Percentiles rank a stretch among this genome's conserved stretches.
phyloP scores from a whole-genome alignment of 1,140 invertebrate species.

The Sitobion miscanthi region DNA sequence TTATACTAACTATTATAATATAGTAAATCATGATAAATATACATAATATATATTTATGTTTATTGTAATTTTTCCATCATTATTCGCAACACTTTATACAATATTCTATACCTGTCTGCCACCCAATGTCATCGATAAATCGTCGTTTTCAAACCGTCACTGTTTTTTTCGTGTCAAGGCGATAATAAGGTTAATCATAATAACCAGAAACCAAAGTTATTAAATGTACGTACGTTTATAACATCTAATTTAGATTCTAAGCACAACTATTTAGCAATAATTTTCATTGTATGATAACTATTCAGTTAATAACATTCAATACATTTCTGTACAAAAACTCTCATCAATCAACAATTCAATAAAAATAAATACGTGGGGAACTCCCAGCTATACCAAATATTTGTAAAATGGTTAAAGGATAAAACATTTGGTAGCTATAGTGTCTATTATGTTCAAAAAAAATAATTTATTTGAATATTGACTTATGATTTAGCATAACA shows the following conservation, averaged over 20 bases:
- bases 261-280: too few relatives aligned
- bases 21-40: neutral
- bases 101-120: neutral
- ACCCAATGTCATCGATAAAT: neutral
- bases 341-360: too few relatives aligned
- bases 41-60: neutral
- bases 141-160: neutral
- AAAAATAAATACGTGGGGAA: too few relatives aligned
- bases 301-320: too few relatives aligned
- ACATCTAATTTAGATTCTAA: neutral
- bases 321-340: too few relatives aligned
- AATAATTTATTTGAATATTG: too few relatives aligned
- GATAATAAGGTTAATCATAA: slow-evolving; percentile 13
- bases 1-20: neutral
- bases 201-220: neutral
- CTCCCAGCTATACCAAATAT: too few relatives aligned
- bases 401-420: too few relatives aligned
- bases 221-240: neutral
- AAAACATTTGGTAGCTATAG: too few relatives aligned
- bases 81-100: neutral
- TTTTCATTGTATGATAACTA: too few relatives aligned
- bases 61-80: neutral
- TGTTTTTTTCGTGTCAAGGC: neutral
- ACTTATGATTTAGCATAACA: too few relatives aligned
- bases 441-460: too few relatives aligned